phyloP scores from a whole-genome alignment of 2,113 vertebrate species.

The Aphyosemion australe region DNA sequence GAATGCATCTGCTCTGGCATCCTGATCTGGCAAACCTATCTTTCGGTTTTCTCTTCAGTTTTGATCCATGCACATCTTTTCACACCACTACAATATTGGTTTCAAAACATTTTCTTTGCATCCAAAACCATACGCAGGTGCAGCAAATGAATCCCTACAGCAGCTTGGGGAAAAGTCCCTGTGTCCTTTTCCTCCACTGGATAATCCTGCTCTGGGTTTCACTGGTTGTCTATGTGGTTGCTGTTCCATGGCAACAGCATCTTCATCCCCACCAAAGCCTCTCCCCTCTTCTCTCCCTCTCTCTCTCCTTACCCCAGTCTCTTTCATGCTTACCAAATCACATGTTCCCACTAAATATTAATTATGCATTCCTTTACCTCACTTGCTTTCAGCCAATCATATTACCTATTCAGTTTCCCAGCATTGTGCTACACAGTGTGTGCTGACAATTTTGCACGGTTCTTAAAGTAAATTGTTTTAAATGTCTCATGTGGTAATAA shows the following conservation, averaged over 20 bases:
- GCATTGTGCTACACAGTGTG: background rate
- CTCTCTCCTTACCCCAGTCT: conserved; percentile 13
- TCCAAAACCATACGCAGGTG: conserved; percentile 17
- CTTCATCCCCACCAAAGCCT: conserved; percentile 37
- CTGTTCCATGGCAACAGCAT: conserved; percentile 80
- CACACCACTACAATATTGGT: conserved; percentile 18
- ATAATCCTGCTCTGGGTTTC: conserved; percentile 51
- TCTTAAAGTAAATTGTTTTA: background rate
- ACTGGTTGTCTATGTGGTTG: conserved; percentile 48
- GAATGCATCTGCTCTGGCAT: conserved; percentile 62
- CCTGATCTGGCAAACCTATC: conserved; percentile 8
- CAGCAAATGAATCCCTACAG: background rate
- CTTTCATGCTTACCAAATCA: conserved; percentile 29
- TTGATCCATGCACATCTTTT: conserved; percentile 21
- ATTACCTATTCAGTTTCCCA: conserved; percentile 8
- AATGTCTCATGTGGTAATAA: background rate
- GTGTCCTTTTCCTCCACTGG: conserved; percentile 31
- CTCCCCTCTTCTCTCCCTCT: conserved; percentile 32
- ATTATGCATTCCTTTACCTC: conserved; percentile 47
- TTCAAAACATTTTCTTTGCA: conserved; percentile 13
- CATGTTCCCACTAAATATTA: conserved; percentile 22
- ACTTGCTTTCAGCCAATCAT: conserved; percentile 50
- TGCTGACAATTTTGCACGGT: background rate
- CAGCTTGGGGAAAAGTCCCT: conserved; percentile 14
- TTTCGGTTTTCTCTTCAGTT: conserved; percentile 8